Conservation (phyloP, 2,113 vertebrate genomes). For the Anseranas semipalmata region DNA sequence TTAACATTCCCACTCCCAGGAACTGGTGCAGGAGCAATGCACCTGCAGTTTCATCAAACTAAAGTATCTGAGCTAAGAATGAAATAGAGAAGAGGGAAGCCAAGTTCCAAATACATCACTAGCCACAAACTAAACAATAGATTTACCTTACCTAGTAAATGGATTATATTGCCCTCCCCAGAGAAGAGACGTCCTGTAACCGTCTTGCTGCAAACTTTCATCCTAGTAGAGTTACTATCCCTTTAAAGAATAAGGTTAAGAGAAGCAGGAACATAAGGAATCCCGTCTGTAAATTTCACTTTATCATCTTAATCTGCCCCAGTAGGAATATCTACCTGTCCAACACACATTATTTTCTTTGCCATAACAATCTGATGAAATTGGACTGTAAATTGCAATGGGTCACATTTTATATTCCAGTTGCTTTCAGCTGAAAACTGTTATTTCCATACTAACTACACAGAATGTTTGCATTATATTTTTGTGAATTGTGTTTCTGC, state of each 20-base stretch:
- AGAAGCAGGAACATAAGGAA: not conserved
- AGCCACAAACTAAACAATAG: not conserved
- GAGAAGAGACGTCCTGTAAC: not conserved
- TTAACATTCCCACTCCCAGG: not conserved
- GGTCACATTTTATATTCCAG: not conserved
- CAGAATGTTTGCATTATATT: not conserved
- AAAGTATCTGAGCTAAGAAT: not conserved
- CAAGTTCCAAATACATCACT: not conserved
- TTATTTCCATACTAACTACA: not conserved
- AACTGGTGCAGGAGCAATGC: not conserved
- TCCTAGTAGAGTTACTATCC: not conserved
- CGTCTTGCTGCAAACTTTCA: not conserved
- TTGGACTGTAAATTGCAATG: not conserved
- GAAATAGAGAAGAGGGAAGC: not conserved
- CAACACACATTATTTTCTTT: not conserved
- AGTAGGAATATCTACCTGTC: not conserved
- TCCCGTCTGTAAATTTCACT: not conserved
- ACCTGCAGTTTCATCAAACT: not conserved
- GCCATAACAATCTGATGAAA: not conserved
- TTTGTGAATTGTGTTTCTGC: not conserved
- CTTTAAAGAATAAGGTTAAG: not conserved
- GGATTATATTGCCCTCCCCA: not conserved
- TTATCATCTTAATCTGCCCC: not conserved
- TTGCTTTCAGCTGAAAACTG: not conserved
- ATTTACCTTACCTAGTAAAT: not conserved